Evolutionary conservation across 2,113 vertebrate species (phyloP).

Genomic region (Hyperopisus bebe): DNA sequence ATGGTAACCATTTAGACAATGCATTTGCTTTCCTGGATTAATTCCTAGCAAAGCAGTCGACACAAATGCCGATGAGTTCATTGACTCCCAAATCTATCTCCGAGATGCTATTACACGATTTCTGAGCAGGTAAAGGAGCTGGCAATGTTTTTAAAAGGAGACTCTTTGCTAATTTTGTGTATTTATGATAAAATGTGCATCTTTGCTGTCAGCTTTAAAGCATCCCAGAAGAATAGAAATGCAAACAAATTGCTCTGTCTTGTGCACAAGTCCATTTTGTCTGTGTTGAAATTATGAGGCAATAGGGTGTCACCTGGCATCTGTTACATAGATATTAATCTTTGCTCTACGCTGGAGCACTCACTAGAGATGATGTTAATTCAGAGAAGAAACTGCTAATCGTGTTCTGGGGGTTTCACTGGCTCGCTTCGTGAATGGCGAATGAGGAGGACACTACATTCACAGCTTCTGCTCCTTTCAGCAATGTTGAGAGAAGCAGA

Average conservation of each 20-base stretch:
- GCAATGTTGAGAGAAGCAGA: background rate
- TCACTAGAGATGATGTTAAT: background rate
- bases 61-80: constrained; percentile 38
- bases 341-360: background rate
- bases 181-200: background rate
- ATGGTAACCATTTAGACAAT: constrained; percentile 59
- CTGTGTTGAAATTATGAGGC: background rate
- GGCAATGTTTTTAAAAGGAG: background rate
- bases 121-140: constrained; percentile 6
- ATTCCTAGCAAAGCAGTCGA: constrained; percentile 52
- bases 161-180: background rate
- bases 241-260: background rate
- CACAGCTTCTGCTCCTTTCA: background rate
- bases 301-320: background rate
- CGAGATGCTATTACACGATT: constrained; percentile 21
- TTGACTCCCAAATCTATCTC: constrained; percentile 37
- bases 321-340: background rate
- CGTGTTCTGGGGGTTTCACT: background rate
- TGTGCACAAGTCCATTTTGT: background rate
- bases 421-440: background rate
- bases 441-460: background rate
- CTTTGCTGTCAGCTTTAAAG: background rate
- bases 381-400: background rate
- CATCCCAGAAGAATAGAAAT: background rate
- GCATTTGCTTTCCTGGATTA: constrained; percentile 51